Conservation (phyloP, 2,113 vertebrate species). For the Nannospalax galili region DNA sequence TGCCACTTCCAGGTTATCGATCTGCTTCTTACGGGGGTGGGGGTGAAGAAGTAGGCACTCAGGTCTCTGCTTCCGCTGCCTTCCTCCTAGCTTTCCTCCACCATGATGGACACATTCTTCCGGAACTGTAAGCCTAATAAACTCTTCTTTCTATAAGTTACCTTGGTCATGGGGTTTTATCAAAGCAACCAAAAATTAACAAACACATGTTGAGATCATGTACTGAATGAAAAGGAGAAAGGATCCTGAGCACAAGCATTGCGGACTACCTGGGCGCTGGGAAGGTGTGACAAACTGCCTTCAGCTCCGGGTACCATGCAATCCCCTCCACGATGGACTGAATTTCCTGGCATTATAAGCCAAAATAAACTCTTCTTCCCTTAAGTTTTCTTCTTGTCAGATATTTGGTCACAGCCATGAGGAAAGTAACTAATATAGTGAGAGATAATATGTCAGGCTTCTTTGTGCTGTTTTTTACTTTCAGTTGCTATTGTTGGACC, state of each 20-base stretch:
- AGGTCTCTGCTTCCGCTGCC: too few species aligned
- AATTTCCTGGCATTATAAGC: neutral
- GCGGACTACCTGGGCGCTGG: neutral
- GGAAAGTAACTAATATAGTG: neutral
- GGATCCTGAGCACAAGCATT: neutral
- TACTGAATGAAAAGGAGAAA: neutral
- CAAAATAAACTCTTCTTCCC: too few species aligned
- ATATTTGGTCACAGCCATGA: neutral
- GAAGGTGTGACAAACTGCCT: neutral
- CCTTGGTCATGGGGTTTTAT: too few species aligned
- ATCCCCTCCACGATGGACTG: neutral
- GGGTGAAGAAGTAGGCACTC: too few species aligned
- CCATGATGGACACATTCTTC: too few species aligned
- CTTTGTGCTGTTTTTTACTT: neutral
- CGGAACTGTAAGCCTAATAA: too few species aligned
- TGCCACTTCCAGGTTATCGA: too few species aligned
- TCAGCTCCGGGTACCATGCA: neutral
- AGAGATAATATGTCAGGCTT: neutral
- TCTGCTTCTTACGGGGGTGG: too few species aligned
- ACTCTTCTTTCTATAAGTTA: too few species aligned
- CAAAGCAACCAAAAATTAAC: too few species aligned
- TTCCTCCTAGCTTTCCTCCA: too few species aligned
- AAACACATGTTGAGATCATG: neutral
- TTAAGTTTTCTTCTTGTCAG: neutral
- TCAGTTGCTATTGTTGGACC: constrained; percentile 11